A percentile compares a stretch with the other conserved stretches of the same genome.
Evolutionary conservation across 2,113 vertebrate genomes (phyloP).

Genomic region (Salvelinus alpinus): DNA sequence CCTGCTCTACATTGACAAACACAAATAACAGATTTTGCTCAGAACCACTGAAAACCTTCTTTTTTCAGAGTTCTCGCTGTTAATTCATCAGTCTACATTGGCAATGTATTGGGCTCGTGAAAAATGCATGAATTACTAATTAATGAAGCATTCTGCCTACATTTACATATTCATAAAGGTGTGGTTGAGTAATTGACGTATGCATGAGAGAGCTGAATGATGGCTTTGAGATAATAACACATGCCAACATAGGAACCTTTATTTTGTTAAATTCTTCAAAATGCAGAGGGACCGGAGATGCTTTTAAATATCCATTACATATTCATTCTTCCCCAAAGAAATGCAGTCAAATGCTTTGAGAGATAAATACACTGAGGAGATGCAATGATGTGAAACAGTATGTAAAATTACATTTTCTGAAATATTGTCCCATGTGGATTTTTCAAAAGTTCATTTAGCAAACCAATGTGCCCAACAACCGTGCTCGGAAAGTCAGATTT

Average conservation of each 20-base stretch:
- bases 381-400: conserved; percentile 78
- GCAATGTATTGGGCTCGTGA: conserved; percentile 75
- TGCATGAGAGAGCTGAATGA: conserved; percentile 76
- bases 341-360: conserved; percentile 73
- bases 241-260: conserved; percentile 68
- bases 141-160: conserved; percentile 80
- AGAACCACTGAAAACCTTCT: conserved; percentile 73
- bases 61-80: conserved; percentile 64
- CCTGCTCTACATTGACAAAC: conserved; percentile 58
- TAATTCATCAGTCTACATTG: conserved; percentile 75
- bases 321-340: conserved; percentile 77
- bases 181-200: conserved; percentile 78
- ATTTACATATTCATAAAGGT: conserved; percentile 86
- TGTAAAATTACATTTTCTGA: conserved; percentile 80
- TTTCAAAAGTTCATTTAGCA: conserved; percentile 78
- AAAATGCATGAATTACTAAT: conserved; percentile 85
- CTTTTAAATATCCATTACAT: conserved; percentile 74
- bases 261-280: conserved; percentile 74
- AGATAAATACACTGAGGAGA: conserved; percentile 75
- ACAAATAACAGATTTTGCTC: conserved; percentile 69
- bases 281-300: conserved; percentile 66
- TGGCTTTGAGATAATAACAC: conserved; percentile 72
- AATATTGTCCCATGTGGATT: conserved; percentile 74
- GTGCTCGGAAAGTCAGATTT: conserved; percentile 58
- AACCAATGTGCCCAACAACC: conserved; percentile 67